Evolutionary conservation across 2,888 invertebrate genomes (phyloP).

Genomic region (Pelosia muscerda): DNA sequence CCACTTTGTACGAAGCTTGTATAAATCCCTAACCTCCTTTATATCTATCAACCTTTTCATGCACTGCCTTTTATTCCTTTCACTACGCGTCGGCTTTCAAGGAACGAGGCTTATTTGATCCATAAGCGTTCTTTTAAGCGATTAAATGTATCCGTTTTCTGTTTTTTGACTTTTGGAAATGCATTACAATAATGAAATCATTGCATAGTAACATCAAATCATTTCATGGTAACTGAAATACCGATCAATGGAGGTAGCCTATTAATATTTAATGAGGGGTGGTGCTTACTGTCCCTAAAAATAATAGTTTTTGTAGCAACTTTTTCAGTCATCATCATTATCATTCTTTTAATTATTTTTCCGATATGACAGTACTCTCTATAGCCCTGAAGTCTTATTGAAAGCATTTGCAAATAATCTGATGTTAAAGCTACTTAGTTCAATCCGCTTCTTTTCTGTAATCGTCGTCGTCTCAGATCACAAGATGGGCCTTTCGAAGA

Average conservation of each 20-base stretch:
- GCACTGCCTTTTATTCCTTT: constrained; percentile 4
- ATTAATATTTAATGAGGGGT: too few species aligned
- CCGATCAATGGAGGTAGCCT: too few species aligned
- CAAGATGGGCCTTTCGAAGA: not conserved
- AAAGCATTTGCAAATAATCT: not conserved
- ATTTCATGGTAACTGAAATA: too few species aligned
- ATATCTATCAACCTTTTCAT: constrained; percentile 2
- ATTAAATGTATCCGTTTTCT: not conserved
- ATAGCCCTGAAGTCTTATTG: not conserved
- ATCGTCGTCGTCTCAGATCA: not conserved
- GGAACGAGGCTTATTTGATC: not conserved
- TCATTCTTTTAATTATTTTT: too few species aligned
- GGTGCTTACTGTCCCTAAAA: too few species aligned
- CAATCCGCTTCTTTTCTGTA: too few species aligned
- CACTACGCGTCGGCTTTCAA: constrained; percentile 4
- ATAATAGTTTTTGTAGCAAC: too few species aligned
- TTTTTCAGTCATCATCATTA: too few species aligned
- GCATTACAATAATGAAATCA: too few species aligned
- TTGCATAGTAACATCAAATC: too few species aligned
- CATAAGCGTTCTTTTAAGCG: not conserved
- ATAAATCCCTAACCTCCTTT: not conserved
- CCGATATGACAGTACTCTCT: too few species aligned
- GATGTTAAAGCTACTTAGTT: not conserved
- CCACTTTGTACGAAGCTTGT: not conserved
- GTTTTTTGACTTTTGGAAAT: not conserved